Conservation (phyloP, 2,113 vertebrate genomes). For the Polypterus bichir region DNA sequence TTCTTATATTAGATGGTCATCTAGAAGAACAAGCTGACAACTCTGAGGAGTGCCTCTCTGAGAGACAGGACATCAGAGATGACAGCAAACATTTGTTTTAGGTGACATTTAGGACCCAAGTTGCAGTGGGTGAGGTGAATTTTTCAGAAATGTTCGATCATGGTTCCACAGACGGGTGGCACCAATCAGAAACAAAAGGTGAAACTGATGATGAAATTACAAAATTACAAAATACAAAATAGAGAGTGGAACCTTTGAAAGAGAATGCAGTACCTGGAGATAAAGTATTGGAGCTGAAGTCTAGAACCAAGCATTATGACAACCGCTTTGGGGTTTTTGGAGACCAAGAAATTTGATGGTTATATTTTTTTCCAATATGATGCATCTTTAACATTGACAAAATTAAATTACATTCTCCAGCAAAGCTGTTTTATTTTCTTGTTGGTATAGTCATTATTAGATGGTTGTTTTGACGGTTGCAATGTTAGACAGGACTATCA, state of each 20-base stretch:
- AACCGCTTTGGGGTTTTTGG: constrained; percentile 12
- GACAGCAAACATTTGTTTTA: constrained; percentile 21
- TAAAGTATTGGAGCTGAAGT: constrained; percentile 81
- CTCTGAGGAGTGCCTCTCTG: too few relatives aligned
- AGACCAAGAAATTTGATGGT: too few relatives aligned
- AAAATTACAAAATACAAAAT: constrained; percentile 84
- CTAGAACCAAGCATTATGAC: constrained; percentile 88
- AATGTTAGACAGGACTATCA: too few relatives aligned
- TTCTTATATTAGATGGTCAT: too few relatives aligned
- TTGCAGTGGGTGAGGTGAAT: constrained; percentile 77
- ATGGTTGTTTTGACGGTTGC: too few relatives aligned
- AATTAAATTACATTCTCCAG: too few relatives aligned
- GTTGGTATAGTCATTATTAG: too few relatives aligned
- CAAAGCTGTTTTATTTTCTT: too few relatives aligned
- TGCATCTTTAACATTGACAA: too few relatives aligned
- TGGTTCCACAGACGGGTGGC: constrained; percentile 73
- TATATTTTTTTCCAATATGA: too few relatives aligned
- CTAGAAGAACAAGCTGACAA: too few relatives aligned
- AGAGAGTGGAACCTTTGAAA: constrained; percentile 80
- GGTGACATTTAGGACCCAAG: constrained; percentile 82
- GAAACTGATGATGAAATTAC: constrained; percentile 72
- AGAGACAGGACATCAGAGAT: too few relatives aligned
- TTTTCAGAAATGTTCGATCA: constrained; percentile 88
- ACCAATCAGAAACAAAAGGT: constrained; percentile 80
- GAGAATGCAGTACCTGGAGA: constrained; percentile 80